Percentiles rank a stretch among this genome's conserved stretches.
These are phyloP conservation scores for Hyperopisus bebe DNA, from an alignment of 2,113 vertebrate species.

Conservation along the genomic window DNA sequence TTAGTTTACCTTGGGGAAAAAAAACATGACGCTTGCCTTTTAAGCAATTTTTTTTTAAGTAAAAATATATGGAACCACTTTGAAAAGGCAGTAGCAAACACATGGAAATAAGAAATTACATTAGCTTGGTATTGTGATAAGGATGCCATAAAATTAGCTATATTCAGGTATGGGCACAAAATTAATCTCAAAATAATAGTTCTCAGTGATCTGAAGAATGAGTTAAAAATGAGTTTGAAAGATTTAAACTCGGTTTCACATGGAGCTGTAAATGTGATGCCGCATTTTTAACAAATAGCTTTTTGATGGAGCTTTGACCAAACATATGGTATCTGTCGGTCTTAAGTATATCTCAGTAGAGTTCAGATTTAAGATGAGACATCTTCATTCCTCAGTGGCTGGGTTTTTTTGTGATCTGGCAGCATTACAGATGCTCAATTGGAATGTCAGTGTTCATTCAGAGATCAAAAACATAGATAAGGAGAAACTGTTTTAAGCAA, in stretches of 20 bases:
- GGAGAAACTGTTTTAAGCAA: neutral
- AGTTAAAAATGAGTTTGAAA: neutral
- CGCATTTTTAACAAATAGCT: neutral
- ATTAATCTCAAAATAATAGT: neutral
- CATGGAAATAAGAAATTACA: neutral
- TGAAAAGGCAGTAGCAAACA: neutral
- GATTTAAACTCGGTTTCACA: neutral
- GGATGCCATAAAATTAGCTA: neutral
- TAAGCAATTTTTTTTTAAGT: neutral
- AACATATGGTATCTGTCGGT: neutral
- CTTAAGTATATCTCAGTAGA: neutral
- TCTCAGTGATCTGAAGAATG: neutral
- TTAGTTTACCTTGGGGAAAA: neutral
- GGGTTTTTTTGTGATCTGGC: neutral
- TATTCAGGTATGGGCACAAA: neutral
- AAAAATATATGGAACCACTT: neutral
- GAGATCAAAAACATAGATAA: neutral
- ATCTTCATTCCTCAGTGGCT: neutral
- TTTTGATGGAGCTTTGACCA: neutral
- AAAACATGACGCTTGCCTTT: neutral
- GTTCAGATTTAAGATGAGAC: neutral
- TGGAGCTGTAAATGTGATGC: neutral
- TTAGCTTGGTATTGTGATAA: neutral
- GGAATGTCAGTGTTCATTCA: neutral
- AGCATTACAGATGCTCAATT: neutral